A percentile compares a stretch with the other conserved stretches of the same genome.
Evolutionary conservation across 2,113 vertebrate genomes (phyloP).

Genomic region (Entelurus aequoreus): DNA sequence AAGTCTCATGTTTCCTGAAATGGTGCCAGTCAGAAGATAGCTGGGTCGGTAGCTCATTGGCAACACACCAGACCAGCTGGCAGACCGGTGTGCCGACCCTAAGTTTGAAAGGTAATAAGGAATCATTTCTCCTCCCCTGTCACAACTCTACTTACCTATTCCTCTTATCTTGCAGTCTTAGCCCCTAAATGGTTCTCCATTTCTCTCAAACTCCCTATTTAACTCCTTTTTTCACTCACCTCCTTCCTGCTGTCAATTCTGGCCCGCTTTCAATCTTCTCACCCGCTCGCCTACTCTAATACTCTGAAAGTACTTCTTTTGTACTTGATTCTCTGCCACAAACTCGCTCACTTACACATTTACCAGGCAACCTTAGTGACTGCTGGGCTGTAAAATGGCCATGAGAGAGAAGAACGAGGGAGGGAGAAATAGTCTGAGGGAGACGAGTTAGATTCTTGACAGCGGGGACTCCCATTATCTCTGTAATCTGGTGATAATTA

Average conservation of each 20-base stretch:
- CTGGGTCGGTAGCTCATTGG: not conserved
- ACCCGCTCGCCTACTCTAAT: constrained; percentile 56
- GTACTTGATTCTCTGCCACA: constrained; percentile 61
- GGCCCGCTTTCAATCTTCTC: constrained; percentile 65
- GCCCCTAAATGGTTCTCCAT: constrained; percentile 61
- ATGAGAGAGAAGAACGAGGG: constrained; percentile 45
- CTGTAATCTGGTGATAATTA: constrained; percentile 76
- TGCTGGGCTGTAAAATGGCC: constrained; percentile 72
- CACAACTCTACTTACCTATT: constrained; percentile 40
- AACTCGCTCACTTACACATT: constrained; percentile 46
- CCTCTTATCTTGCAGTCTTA: constrained; percentile 54
- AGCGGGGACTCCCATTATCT: constrained; percentile 71
- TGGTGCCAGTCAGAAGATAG: not conserved
- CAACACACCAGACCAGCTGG: constrained; percentile 17
- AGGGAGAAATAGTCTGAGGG: constrained; percentile 49
- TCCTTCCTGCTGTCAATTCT: constrained; percentile 64
- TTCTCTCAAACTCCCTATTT: constrained; percentile 63
- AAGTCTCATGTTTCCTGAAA: not conserved
- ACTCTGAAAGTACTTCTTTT: constrained; percentile 60
- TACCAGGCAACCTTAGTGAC: constrained; percentile 56
- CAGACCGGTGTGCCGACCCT: constrained; percentile 18
- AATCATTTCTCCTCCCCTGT: constrained; percentile 29
- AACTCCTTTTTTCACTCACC: constrained; percentile 63
- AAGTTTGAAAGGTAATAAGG: constrained; percentile 28
- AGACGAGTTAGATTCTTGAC: constrained; percentile 59